phyloP scores from a whole-genome alignment of 2,888 invertebrate genomes.

The Drosophila koepferae region DNA sequence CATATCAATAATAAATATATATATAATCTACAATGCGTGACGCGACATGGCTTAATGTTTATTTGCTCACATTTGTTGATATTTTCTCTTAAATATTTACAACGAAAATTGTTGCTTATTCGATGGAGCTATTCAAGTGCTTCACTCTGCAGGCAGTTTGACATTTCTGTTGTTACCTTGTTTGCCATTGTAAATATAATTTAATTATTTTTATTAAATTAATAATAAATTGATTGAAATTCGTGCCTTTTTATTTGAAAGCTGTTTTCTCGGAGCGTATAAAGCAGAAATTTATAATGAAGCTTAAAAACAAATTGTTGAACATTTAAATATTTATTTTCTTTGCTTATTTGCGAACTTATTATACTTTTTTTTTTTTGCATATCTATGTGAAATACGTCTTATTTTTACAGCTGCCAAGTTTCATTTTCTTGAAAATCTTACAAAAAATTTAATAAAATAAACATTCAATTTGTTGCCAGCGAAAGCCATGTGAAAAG shows the following conservation, averaged over 20 bases:
- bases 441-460: no score
- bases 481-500: slow-evolving; percentile 15
- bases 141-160: not conserved
- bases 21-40: not conserved
- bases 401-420: no score
- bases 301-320: no score
- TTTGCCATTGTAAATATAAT: not conserved
- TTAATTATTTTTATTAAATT: not conserved
- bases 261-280: no score
- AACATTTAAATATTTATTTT: not conserved
- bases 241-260: not conserved
- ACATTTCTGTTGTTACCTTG: not conserved
- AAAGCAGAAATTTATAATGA: no score
- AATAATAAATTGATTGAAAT: not conserved
- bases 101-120: not conserved
- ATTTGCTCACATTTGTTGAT: slow-evolving; percentile 6
- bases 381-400: no score
- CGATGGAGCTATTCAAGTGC: not conserved
- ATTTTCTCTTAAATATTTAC: slow-evolving; percentile 10
- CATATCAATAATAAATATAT: not conserved
- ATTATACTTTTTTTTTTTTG: not conserved
- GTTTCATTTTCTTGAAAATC: not conserved
- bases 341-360: not conserved
- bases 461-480: not conserved
- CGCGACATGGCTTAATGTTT: not conserved